Base-by-base conservation (phyloP, 2,113 vertebrate genomes). In the Platycercus adscitus region DNA sequence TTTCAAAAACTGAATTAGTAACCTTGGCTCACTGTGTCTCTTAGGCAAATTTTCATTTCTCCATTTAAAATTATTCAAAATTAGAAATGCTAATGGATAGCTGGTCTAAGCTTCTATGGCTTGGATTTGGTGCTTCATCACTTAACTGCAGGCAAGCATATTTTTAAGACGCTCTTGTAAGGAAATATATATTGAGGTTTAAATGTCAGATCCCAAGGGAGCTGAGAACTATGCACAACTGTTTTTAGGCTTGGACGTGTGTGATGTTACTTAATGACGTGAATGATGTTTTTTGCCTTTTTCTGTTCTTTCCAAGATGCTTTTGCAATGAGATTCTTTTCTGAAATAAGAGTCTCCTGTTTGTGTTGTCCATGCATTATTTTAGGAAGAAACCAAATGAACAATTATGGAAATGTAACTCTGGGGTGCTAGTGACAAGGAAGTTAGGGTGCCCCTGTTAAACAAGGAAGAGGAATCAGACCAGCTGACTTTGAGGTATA, bases 171-270 rank as follows among this genome's bases (percentile, higher is more conserved):
- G n/a, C 39, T 90, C 46, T 86, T 86, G 41, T 63, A 35, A 93
- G 80, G 80, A 94, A 96, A 68, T 94, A 69, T 68, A 84, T 18
- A 16, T 33, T n/a, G 73, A 84, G 88, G 79, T 79, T 87, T 81
- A 88, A 97, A 97, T 95, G 93, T 93, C 91, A 76, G 65, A 31
- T 56, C 93, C 79, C 83, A 33, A 92, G 95, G 77, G 96, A 95
- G 25, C 72, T 61, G 92, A 87, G 83, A 94, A 68, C 86, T 76
- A 79, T 50, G 78, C 8, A 3, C 86, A 94, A 79, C 91, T 96
- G 92, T 53, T 94, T 88, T 49, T 79, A 29, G 55, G 43, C 44
- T 87, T 81, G 60, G 73, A 46, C 31, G 91, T 23, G 15, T 14
- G 76, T 92, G 71, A 76, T 92, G 52, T 55, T 58, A 37, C 13